Base-by-base conservation (phyloP, 64 coral and sea anemone species). In the Pocillopora damicornis region DNA sequence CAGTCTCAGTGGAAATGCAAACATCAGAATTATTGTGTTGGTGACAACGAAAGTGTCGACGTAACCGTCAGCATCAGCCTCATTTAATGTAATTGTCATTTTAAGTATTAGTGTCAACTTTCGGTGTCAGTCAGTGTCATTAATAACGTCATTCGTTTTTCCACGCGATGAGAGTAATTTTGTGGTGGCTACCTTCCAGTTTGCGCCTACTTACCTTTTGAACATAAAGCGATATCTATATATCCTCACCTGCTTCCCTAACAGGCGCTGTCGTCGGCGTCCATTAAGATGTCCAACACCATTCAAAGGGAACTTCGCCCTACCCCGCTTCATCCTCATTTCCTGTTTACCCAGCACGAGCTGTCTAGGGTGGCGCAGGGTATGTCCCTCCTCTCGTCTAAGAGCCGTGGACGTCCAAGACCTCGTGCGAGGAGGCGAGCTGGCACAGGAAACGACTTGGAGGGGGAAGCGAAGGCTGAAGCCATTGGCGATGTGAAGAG, bases 301-400 rank as follows among this genome's bases (percentile, higher is more conserved):
- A 61, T 99, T 34, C 82, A 64, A 17, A 36, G 93, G 12, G 88
- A 99, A 76, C 91, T 99, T 17, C 97, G 90, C 58, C 97, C 93
- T 16, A 95, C 72, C 36, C 93, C 97, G 59, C 66, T 88, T 18
- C 80, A 95, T 61, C 97, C 97, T 15, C 97, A 99, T 73, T 99
- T 90, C 25, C 34, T 99, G 1, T 99, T 99, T 88, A 99, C 93
- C 30, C 93, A 99, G n/a, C 97, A 99, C 80, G 97, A 99, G 57
- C 67, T 99, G 51, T 86, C 93, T 16, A 93, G 93, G 35, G 86
- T 99, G 14, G 91, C 89, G 16, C 90, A 93, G 75, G 93, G 97
- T 62, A 95, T 95, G 90, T 80, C 79, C 13, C 65, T 94, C n/a
- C 88, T 98, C 72, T 94, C 92, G 8, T 91, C 89, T 61, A 94